phyloP scores from a whole-genome alignment of 2,888 invertebrate genomes.

The Drosophila greeni region DNA sequence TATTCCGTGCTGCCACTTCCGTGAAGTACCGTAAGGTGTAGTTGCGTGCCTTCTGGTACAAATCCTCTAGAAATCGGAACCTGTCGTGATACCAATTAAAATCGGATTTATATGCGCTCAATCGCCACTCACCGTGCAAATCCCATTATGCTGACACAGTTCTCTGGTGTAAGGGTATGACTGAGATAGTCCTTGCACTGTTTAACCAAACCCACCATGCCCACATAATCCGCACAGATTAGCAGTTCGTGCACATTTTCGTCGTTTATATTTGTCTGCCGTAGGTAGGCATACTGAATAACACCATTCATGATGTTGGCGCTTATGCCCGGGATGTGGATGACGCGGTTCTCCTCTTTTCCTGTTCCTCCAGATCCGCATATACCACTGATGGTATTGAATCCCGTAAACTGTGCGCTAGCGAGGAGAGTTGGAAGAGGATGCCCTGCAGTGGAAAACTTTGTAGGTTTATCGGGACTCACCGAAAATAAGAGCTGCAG shows the following conservation, averaged over 20 bases:
- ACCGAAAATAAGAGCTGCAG: constrained; percentile 95
- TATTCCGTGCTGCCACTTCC: constrained; percentile 85
- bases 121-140: constrained; percentile 84
- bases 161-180: constrained; percentile 84
- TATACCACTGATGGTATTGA: constrained; percentile 43
- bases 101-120: constrained; percentile 32
- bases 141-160: constrained; percentile 90
- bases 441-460: constrained; percentile 10
- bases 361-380: constrained; percentile 10
- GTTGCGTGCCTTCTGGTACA: constrained; percentile 84
- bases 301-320: constrained; percentile 88
- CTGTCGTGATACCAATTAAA: constrained; percentile 57
- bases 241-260: constrained; percentile 90
- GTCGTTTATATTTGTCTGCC: constrained; percentile 86
- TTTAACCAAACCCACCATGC: constrained; percentile 88
- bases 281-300: constrained; percentile 91
- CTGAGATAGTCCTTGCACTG: constrained; percentile 89
- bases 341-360: constrained; percentile 82
- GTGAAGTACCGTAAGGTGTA: constrained; percentile 89
- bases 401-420: constrained; percentile 76
- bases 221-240: constrained; percentile 92
- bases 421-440: neutral
- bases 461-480: constrained; percentile 60
- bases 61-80: constrained; percentile 77
- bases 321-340: constrained; percentile 87